Conservation (phyloP, 2,113 vertebrate species). For the Dipodomys ordii region DNA sequence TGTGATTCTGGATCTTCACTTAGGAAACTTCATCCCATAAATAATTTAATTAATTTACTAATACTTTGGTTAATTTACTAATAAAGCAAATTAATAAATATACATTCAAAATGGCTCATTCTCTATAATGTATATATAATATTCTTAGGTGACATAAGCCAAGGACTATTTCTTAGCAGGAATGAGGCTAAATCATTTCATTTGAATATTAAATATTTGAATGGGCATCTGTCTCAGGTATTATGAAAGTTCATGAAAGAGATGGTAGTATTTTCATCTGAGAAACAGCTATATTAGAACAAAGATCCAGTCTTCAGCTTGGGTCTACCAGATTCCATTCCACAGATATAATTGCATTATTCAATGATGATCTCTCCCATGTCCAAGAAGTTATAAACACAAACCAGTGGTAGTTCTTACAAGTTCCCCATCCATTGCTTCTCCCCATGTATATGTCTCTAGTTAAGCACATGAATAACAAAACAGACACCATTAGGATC, state of each 20-base stretch:
- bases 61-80: no score
- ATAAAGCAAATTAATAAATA: no score
- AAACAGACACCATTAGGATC: background rate
- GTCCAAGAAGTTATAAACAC: background rate
- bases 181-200: background rate
- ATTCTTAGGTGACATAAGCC: no score
- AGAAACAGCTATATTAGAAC: background rate
- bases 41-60: no score
- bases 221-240: background rate
- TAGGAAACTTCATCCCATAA: no score
- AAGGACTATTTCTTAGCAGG: no score
- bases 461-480: background rate
- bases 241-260: background rate
- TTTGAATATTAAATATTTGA: background rate
- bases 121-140: no score
- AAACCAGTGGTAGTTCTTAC: background rate
- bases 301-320: background rate
- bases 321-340: background rate
- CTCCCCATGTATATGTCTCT: background rate
- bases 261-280: background rate
- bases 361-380: background rate
- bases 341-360: background rate
- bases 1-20: no score
- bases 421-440: background rate
- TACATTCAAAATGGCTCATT: no score